These are phyloP conservation scores for Nasonia giraulti DNA, from an alignment of 1,140 invertebrate species.

Conservation along the genomic window DNA sequence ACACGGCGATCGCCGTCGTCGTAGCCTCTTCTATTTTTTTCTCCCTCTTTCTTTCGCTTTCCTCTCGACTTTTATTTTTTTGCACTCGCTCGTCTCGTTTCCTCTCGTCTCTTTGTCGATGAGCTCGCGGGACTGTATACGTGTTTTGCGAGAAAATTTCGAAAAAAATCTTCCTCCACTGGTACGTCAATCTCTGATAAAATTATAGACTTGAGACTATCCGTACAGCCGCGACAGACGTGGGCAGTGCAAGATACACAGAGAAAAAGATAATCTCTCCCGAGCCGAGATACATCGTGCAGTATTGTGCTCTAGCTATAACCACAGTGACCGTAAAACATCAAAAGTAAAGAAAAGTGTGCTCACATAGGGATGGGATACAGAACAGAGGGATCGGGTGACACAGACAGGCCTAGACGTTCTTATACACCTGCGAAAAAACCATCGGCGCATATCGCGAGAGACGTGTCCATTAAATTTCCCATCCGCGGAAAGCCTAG, in stretches of 20 bases:
- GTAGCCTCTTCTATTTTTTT: neutral
- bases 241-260: too few species aligned
- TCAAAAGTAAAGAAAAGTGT: neutral
- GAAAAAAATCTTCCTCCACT: neutral
- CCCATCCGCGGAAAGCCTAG: neutral
- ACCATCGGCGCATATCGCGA: neutral
- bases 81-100: neutral
- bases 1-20: neutral
- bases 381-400: neutral
- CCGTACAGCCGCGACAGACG: too few species aligned
- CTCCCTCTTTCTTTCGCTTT: neutral
- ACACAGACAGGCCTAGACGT: neutral
- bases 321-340: neutral
- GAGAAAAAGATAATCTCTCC: too few species aligned
- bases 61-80: neutral
- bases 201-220: too few species aligned
- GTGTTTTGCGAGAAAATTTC: neutral
- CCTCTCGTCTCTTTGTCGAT: neutral
- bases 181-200: too few species aligned
- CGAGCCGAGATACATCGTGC: too few species aligned
- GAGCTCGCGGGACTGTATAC: neutral
- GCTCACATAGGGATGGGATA: neutral
- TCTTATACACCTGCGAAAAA: neutral
- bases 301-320: neutral
- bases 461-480: neutral